Evolutionary conservation across 2,797 vertebrate species (phyloP).

Genomic region (Myripristis murdjan): DNA sequence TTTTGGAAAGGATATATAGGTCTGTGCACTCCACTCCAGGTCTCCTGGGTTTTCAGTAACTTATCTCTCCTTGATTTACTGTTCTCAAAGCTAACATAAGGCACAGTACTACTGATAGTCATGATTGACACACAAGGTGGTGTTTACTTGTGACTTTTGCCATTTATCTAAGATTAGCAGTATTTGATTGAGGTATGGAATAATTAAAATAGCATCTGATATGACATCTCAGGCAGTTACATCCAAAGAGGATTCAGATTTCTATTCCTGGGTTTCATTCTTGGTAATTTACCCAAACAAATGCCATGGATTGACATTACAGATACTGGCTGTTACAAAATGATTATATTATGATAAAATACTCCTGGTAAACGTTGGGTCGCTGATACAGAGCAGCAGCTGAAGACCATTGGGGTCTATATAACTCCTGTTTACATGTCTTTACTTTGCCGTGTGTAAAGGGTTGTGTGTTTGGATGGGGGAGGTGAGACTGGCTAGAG

Average conservation of each 20-base stretch:
- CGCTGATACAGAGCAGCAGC: not conserved
- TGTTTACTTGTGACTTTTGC: constrained; percentile 29
- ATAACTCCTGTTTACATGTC: constrained; percentile 32
- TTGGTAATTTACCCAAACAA: constrained; percentile 15
- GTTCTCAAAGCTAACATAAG: not conserved
- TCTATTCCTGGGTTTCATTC: constrained; percentile 2
- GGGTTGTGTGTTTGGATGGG: constrained; percentile 24
- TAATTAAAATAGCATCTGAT: constrained; percentile 1
- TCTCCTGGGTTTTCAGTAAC: constrained; percentile 7
- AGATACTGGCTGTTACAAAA: not conserved
- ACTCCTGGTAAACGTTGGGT: constrained; percentile 4
- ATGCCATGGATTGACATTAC: constrained; percentile 23
- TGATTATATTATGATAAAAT: constrained; percentile 10
- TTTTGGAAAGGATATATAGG: constrained; percentile 9
- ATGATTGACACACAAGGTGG: constrained; percentile 22
- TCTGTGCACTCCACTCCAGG: not conserved
- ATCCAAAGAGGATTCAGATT: constrained; percentile 26
- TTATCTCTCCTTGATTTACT: not conserved
- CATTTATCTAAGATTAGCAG: constrained; percentile 17
- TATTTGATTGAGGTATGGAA: not conserved
- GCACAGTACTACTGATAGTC: constrained; percentile 5
- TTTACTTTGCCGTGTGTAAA: constrained; percentile 29
- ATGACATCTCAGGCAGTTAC: not conserved
- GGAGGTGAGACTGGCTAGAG: constrained; percentile 56
- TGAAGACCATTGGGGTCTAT: constrained; percentile 24